Conservation (phyloP, 2,888 invertebrate species). For the Entomobrya proxima region DNA sequence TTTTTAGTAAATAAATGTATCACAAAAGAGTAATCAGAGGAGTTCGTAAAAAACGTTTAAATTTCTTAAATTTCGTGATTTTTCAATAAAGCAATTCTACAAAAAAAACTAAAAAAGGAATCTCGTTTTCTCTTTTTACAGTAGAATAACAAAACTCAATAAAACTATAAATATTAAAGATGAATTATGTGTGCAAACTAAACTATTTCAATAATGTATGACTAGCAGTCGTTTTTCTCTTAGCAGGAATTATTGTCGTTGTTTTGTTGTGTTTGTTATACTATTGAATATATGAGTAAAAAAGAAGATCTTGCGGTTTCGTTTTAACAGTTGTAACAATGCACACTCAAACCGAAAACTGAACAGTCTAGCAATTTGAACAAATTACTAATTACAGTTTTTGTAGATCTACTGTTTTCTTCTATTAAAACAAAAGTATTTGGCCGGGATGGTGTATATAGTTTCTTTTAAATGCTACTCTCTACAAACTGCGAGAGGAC, state of each 20-base stretch:
- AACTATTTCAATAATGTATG: neutral
- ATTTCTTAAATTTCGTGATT: conserved; percentile 11
- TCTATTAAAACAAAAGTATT: neutral
- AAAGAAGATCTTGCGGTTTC: neutral
- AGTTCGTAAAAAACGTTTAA: conserved; percentile 1
- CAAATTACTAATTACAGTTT: conserved; percentile 20
- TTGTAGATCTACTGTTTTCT: neutral
- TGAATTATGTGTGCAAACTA: neutral
- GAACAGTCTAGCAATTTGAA: neutral
- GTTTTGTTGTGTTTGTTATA: conserved; percentile 7
- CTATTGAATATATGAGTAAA: neutral
- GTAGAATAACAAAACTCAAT: neutral
- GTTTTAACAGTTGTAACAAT: neutral
- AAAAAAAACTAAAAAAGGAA: conserved; percentile 42
- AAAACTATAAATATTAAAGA: neutral
- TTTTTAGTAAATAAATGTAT: neutral
- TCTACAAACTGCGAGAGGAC: neutral
- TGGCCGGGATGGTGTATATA: conserved; percentile 11
- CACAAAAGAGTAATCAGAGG: conserved; percentile 19
- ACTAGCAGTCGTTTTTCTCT: conserved; percentile 24
- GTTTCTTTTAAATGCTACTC: conserved; percentile 12
- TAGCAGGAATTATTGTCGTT: neutral
- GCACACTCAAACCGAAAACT: conserved; percentile 33
- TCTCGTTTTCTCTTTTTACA: conserved; percentile 2
- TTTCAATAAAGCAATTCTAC: neutral